Conservation (phyloP, 2,113 vertebrate species). For the Misgurnus mizolepis region DNA sequence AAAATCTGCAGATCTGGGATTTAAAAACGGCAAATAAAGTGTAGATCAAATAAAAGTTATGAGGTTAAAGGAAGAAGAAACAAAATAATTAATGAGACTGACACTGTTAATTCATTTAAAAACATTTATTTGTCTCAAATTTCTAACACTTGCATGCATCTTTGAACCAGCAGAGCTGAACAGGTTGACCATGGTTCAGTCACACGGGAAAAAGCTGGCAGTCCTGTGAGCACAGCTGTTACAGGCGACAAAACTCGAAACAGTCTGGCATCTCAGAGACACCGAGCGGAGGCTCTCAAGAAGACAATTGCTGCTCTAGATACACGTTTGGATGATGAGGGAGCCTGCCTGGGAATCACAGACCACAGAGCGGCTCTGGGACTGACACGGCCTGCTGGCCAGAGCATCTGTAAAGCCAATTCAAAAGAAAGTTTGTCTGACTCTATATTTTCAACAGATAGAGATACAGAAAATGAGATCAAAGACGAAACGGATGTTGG, state of each 20-base stretch:
- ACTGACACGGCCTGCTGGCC: not conserved
- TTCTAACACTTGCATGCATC: not conserved
- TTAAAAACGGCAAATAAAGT: not conserved
- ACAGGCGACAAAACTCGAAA: not conserved
- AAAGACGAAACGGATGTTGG: not conserved
- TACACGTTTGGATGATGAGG: constrained; percentile 65
- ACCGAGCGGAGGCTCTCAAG: constrained; percentile 66
- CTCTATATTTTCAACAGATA: not conserved
- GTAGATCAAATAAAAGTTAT: not conserved
- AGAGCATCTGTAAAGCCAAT: not conserved
- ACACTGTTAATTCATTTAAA: no score
- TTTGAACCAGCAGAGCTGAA: constrained; percentile 15
- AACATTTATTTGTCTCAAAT: no score
- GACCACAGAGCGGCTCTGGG: no score
- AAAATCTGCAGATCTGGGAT: not conserved
- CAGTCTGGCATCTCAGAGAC: constrained; percentile 31
- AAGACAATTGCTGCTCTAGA: constrained; percentile 63
- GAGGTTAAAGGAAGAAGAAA: not conserved
- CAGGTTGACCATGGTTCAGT: not conserved
- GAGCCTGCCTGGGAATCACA: constrained; percentile 53
- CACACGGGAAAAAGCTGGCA: not conserved
- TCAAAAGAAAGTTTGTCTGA: constrained; percentile 9
- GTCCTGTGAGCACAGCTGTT: not conserved
- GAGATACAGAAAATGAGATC: not conserved
- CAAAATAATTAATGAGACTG: no score